These are phyloP conservation scores for Melanotaenia boesemani DNA, from an alignment of 2,797 vertebrate species.

Conservation along the genomic window DNA sequence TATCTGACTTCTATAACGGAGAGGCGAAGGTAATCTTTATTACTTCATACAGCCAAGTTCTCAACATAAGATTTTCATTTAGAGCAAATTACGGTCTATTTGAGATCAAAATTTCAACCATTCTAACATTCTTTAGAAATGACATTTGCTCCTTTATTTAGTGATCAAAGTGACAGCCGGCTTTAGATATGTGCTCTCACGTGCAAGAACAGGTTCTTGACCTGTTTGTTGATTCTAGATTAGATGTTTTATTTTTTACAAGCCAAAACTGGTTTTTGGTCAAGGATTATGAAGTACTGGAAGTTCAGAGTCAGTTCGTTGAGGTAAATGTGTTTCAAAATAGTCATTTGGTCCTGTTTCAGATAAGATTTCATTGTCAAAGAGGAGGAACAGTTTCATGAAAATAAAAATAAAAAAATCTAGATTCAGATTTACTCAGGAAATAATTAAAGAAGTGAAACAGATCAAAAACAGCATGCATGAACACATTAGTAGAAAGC, in stretches of 20 bases:
- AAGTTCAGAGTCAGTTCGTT: not conserved
- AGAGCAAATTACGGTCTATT: not conserved
- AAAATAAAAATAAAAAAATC: not conserved
- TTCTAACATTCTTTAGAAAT: not conserved
- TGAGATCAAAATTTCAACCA: no score
- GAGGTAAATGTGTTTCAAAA: not conserved
- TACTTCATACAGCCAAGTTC: not conserved
- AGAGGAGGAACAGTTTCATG: not conserved
- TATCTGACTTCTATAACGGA: not conserved
- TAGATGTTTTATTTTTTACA: constrained; percentile 7
- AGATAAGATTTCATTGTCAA: not conserved
- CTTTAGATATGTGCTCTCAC: not conserved
- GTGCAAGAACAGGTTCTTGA: not conserved
- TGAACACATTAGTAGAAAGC: constrained; percentile 13
- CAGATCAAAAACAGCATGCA: constrained; percentile 46
- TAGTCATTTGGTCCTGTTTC: not conserved
- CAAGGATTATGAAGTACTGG: not conserved
- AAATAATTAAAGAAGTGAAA: constrained; percentile 38
- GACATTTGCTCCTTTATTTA: not conserved
- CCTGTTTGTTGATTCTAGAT: constrained; percentile 2
- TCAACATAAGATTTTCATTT: not conserved
- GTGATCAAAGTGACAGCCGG: not conserved
- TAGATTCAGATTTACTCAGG: constrained; percentile 9
- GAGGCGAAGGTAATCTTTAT: not conserved
- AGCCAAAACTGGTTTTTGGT: not conserved